Conservation (phyloP, 2,113 vertebrate genomes). For the Siphamia tubifer region DNA sequence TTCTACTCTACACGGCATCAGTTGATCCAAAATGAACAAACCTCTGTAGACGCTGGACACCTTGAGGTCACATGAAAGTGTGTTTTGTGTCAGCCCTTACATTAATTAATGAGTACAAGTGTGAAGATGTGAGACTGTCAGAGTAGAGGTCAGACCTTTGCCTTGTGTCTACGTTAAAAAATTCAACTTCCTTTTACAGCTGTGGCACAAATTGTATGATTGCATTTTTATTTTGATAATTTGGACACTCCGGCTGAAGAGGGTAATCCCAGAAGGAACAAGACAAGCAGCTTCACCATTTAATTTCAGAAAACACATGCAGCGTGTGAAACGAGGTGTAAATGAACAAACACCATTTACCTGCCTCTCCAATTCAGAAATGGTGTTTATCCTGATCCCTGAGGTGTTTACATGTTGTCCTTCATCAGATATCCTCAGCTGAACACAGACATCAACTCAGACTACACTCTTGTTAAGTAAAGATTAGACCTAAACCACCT, state of each 20-base stretch:
- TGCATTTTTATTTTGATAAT: neutral
- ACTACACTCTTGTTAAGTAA: neutral
- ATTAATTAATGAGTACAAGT: neutral
- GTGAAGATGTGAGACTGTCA: neutral
- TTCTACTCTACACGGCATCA: too few relatives aligned
- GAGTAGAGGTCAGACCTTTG: neutral
- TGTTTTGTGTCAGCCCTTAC: neutral
- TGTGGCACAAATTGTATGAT: neutral
- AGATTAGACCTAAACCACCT: too few relatives aligned
- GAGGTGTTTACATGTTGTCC: neutral
- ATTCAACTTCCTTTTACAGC: too few relatives aligned
- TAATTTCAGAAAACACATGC: neutral
- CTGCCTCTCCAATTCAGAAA: constrained; percentile 1
- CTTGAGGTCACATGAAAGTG: neutral
- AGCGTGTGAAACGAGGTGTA: neutral
- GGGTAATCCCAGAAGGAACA: neutral
- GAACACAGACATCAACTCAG: constrained; percentile 3
- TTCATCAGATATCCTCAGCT: constrained; percentile 2
- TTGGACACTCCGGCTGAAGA: neutral
- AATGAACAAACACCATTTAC: constrained; percentile 10
- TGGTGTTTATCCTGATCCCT: constrained; percentile 7
- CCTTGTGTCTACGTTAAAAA: neutral
- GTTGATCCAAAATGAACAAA: too few relatives aligned
- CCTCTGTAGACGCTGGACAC: too few relatives aligned
- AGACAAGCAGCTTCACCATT: neutral